phyloP scores from a whole-genome alignment of 2,888 invertebrate genomes.

The Ypsolopha scabrella region DNA sequence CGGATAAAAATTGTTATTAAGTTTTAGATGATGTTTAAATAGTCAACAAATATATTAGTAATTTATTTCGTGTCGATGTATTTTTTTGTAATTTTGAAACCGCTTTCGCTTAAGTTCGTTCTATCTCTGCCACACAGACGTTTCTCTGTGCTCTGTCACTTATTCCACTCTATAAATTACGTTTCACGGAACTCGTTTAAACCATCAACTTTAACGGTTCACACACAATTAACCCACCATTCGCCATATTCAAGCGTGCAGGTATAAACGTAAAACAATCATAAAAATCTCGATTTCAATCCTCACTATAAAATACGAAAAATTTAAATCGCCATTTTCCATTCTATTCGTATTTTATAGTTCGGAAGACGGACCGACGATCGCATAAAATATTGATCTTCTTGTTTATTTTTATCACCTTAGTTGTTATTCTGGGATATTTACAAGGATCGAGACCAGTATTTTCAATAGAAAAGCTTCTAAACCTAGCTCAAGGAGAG shows the following conservation, averaged over 20 bases:
- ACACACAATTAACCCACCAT: neutral
- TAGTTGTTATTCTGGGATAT: neutral
- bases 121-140: too few species aligned
- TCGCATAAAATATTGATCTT: constrained; percentile 23
- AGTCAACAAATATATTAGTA: too few species aligned
- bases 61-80: too few species aligned
- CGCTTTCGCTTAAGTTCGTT: too few species aligned
- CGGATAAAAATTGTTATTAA: too few species aligned
- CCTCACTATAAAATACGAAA: constrained; percentile 36
- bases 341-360: constrained; percentile 33
- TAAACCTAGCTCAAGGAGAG: neutral
- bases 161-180: too few species aligned
- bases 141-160: too few species aligned
- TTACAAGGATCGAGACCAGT: neutral
- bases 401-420: constrained; percentile 22
- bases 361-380: constrained; percentile 11
- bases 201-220: neutral
- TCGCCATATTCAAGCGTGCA: neutral
- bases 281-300: constrained; percentile 43
- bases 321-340: constrained; percentile 18
- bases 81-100: too few species aligned
- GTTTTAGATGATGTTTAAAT: too few species aligned
- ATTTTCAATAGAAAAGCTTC: neutral
- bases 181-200: too few species aligned
- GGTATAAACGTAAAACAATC: constrained; percentile 26